Percentiles rank a stretch among this genome's conserved stretches.
Evolutionary conservation across 2,888 invertebrate species (phyloP).

Genomic region (Drosophila colorata): DNA sequence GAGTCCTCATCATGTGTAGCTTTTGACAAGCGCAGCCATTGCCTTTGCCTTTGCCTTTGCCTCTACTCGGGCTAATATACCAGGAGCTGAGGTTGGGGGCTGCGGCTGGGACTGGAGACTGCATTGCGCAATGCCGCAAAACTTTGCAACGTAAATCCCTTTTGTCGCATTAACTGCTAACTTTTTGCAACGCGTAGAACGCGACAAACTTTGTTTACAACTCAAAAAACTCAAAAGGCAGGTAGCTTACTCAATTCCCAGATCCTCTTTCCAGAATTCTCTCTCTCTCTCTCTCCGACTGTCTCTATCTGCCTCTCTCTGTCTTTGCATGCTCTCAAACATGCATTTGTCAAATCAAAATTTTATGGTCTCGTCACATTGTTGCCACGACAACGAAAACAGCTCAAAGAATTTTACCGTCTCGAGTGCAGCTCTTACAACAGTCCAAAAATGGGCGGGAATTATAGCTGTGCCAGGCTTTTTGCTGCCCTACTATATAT

Average conservation of each 20-base stretch:
- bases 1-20: slow-evolving; percentile 47
- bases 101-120: slow-evolving; percentile 38
- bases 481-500: slow-evolving; percentile 14
- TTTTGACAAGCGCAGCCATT: slow-evolving; percentile 27
- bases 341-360: slow-evolving; percentile 79
- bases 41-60: slow-evolving; percentile 44
- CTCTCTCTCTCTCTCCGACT: background rate
- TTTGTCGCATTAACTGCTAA: slow-evolving; percentile 80
- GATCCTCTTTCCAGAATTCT: slow-evolving; percentile 38
- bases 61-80: no score
- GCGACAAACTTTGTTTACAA: slow-evolving; percentile 80
- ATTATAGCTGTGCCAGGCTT: slow-evolving; percentile 28
- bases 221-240: slow-evolving; percentile 67
- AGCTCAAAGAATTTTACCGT: slow-evolving; percentile 48
- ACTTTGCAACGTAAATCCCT: slow-evolving; percentile 77
- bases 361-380: slow-evolving; percentile 78
- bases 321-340: slow-evolving; percentile 54
- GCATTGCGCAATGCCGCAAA: slow-evolving; percentile 73
- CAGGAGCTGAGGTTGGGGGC: no score
- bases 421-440: slow-evolving; percentile 68
- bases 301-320: background rate
- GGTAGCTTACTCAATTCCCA: slow-evolving; percentile 57
- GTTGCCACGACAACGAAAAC: slow-evolving; percentile 69
- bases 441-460: slow-evolving; percentile 31
- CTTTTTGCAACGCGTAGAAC: slow-evolving; percentile 63